phyloP scores from a whole-genome alignment of 2,888 invertebrate species.

The Nymphalis polychloros region DNA sequence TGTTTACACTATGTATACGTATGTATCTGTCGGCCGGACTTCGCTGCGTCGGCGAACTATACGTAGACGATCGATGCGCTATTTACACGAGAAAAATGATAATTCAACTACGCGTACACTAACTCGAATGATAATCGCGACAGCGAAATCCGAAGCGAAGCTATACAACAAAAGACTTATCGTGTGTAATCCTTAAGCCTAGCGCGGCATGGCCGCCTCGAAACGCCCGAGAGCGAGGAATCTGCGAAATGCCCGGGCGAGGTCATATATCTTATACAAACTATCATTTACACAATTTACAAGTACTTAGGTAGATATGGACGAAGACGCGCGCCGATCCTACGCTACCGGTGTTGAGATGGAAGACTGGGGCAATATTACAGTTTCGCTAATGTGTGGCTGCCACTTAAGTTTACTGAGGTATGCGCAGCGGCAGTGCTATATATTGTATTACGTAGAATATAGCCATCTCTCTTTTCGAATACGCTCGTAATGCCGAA shows the following conservation, averaged over 20 bases:
- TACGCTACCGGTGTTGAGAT: slow-evolving; percentile 49
- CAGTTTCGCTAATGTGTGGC: slow-evolving; percentile 38
- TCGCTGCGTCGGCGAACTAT: slow-evolving; percentile 26
- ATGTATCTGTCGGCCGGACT: slow-evolving; percentile 26
- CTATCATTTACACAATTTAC: slow-evolving; percentile 59
- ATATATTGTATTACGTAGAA: slow-evolving; percentile 22
- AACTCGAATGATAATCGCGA: slow-evolving; percentile 48
- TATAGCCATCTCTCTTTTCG: slow-evolving; percentile 25
- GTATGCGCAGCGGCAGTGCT: slow-evolving; percentile 43
- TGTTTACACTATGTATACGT: slow-evolving; percentile 44
- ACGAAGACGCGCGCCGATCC: slow-evolving; percentile 60
- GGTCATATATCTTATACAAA: slow-evolving; percentile 22
- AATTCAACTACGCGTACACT: slow-evolving; percentile 59
- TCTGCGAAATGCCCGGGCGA: slow-evolving; percentile 48
- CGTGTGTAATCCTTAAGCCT: slow-evolving; percentile 15
- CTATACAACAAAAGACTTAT: slow-evolving; percentile 45
- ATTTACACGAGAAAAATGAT: slow-evolving; percentile 48
- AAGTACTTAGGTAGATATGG: slow-evolving; percentile 62
- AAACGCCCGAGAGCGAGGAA: slow-evolving; percentile 42
- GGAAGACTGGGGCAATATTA: slow-evolving; percentile 65
- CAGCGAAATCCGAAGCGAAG: slow-evolving; percentile 56
- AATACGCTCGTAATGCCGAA: slow-evolving; percentile 18
- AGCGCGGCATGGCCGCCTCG: slow-evolving; percentile 12
- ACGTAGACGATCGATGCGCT: slow-evolving; percentile 37
- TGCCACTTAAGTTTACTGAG: slow-evolving; percentile 56